Conservation (phyloP, 2,113 vertebrate species). For the Xenopus laevis region DNA sequence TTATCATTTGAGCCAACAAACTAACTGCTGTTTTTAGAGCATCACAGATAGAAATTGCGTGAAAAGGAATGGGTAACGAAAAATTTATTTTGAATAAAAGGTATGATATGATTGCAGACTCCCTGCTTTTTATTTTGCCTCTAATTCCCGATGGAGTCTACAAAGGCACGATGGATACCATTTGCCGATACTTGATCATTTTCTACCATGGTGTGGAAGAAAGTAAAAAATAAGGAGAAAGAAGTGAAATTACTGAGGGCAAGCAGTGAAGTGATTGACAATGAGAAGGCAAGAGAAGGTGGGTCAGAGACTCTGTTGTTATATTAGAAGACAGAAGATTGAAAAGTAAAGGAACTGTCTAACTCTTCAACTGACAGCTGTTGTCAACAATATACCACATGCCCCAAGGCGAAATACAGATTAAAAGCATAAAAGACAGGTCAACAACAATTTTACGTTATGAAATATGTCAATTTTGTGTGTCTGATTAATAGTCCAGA, state of each 20-base stretch:
- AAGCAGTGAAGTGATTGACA: not conserved
- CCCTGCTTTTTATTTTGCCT: not conserved
- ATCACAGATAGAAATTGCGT: too few species aligned
- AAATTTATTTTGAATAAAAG: too few species aligned
- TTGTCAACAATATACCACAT: not conserved
- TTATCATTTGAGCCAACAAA: too few species aligned
- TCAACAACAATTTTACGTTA: not conserved
- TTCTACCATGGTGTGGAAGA: not conserved
- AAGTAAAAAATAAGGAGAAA: not conserved
- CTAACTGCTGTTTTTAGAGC: too few species aligned
- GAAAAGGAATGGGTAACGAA: too few species aligned
- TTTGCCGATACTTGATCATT: not conserved
- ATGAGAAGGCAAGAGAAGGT: not conserved
- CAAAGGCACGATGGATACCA: not conserved
- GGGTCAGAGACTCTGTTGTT: not conserved
- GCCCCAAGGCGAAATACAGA: not conserved
- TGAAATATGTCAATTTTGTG: not conserved
- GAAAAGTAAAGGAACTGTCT: not conserved
- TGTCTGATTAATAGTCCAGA: not conserved
- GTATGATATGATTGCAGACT: too few species aligned
- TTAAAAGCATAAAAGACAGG: conserved; percentile 5
- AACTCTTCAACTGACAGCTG: not conserved
- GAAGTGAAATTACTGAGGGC: not conserved
- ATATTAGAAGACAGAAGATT: not conserved
- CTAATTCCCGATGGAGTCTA: not conserved